phyloP scores from a whole-genome alignment of 2,888 invertebrate species.

The Serripes groenlandicus region DNA sequence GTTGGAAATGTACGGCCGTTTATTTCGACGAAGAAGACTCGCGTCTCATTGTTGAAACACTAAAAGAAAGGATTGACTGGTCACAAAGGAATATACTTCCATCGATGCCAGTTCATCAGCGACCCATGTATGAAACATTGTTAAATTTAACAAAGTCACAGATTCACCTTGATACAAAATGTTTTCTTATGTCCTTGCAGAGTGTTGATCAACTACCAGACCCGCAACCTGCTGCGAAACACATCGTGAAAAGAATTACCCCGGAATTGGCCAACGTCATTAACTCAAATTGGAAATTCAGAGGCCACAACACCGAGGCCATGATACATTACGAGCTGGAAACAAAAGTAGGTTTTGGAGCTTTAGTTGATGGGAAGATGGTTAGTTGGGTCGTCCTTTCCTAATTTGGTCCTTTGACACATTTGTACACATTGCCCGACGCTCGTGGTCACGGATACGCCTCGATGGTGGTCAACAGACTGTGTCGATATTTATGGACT shows the following conservation, averaged over 20 bases:
- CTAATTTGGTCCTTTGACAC: background rate
- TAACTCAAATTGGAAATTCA: conserved; percentile 3
- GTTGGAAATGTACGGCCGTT: background rate
- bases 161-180: background rate
- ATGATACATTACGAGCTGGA: background rate
- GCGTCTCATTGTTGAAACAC: background rate
- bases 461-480: background rate
- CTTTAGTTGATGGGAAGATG: background rate
- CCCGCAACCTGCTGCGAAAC: background rate
- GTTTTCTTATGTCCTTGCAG: background rate
- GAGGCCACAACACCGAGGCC: background rate
- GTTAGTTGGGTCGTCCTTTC: background rate
- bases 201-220: background rate
- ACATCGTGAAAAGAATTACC: background rate
- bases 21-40: background rate
- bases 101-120: background rate
- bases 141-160: background rate
- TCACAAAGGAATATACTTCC: background rate
- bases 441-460: background rate
- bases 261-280: background rate
- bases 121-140: background rate
- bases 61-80: background rate
- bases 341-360: background rate
- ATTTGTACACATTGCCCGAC: conserved; percentile 4
- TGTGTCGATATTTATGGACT: background rate